A percentile compares a stretch with the other conserved stretches of the same genome.
These are phyloP conservation scores for Hypocryptadius cinnamomeus DNA, from an alignment of 2,113 vertebrate species.

Conservation along the genomic window DNA sequence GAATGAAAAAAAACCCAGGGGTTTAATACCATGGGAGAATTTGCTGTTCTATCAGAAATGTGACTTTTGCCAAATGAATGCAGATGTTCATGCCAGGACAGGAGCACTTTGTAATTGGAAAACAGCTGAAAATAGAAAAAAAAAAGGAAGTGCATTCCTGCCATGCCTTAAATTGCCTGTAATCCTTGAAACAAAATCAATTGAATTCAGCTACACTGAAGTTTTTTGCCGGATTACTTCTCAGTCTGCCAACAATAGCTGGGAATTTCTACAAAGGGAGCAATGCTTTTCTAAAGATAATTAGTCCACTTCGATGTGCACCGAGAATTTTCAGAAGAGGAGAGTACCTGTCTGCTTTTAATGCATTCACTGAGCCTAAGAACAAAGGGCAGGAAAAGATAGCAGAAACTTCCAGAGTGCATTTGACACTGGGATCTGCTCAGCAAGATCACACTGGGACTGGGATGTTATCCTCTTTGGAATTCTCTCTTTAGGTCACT, in stretches of 20 bases:
- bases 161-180: not conserved
- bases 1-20: not conserved
- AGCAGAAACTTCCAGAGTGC: not conserved
- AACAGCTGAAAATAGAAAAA: not conserved
- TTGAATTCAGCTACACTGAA: not conserved
- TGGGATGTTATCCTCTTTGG: not conserved
- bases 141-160: not conserved
- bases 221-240: not conserved
- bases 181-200: conserved; percentile 2
- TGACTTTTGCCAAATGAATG: not conserved
- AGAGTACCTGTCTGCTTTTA: not conserved
- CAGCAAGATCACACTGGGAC: not conserved
- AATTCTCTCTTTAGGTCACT: not conserved
- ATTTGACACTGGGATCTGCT: not conserved
- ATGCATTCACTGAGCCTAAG: not conserved
- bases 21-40: not conserved
- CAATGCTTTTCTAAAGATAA: not conserved
- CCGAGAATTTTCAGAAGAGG: not conserved
- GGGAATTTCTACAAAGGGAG: not conserved
- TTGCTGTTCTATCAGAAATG: not conserved
- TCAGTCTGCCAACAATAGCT: not conserved
- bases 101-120: conserved; percentile 17
- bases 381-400: not conserved
- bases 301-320: not conserved
- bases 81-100: conserved; percentile 22